Evolutionary conservation across 2,888 invertebrate species (phyloP).

Genomic region (Pediacus dermestoides): DNA sequence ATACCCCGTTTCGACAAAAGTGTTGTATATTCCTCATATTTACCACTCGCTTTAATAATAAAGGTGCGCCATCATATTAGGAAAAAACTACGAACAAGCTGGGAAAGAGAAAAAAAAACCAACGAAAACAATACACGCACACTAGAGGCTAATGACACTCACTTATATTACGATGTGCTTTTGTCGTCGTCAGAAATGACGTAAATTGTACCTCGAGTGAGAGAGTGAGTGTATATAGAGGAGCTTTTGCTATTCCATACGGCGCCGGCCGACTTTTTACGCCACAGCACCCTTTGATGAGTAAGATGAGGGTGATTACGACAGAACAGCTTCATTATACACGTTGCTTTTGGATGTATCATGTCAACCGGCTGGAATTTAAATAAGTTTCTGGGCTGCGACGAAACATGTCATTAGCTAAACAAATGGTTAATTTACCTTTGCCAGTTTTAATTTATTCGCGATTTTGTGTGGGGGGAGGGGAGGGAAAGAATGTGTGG

Average conservation of each 20-base stretch:
- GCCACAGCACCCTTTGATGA: slow-evolving; percentile 17
- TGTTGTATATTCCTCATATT: too few relatives aligned
- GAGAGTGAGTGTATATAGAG: slow-evolving; percentile 4
- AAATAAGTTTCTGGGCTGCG: not conserved
- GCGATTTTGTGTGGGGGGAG: not conserved
- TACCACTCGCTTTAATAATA: too few relatives aligned
- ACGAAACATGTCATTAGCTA: not conserved
- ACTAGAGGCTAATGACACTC: slow-evolving; percentile 25
- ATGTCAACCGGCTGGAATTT: slow-evolving; percentile 12
- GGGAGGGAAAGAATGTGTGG: too few relatives aligned
- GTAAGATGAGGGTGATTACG: slow-evolving; percentile 19
- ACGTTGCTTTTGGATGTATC: slow-evolving; percentile 16
- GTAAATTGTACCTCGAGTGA: slow-evolving; percentile 10
- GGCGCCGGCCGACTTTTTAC: slow-evolving; percentile 13
- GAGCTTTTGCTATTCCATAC: slow-evolving; percentile 7
- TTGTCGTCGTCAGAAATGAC: slow-evolving; percentile 9
- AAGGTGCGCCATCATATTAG: too few relatives aligned
- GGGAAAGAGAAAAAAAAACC: too few relatives aligned
- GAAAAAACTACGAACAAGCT: too few relatives aligned
- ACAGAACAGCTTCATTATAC: slow-evolving; percentile 18
- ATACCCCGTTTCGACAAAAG: too few relatives aligned
- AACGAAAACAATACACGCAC: slow-evolving; percentile 22
- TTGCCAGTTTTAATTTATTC: too few relatives aligned
- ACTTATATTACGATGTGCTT: slow-evolving; percentile 15
- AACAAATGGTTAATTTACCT: slow-evolving; percentile 4